Evolutionary conservation across 2,113 vertebrate species (phyloP).

Genomic region (Burhinus oedicnemus): DNA sequence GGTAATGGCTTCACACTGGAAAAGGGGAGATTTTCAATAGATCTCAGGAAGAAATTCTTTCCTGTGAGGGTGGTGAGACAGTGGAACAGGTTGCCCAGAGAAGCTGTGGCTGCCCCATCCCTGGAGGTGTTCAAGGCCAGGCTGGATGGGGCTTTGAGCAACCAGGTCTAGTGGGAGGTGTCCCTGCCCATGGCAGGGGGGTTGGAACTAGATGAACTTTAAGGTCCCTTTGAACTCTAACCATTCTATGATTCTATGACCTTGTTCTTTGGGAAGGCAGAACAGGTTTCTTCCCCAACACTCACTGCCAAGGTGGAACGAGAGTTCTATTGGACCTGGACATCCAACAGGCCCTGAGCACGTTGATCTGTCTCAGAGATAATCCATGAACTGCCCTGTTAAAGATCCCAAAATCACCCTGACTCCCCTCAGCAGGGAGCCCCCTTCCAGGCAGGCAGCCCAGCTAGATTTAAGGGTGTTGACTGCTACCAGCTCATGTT

Average conservation of each 20-base stretch:
- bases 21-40: not conserved
- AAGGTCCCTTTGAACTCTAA: not conserved
- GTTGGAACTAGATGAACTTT: not conserved
- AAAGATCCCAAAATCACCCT: not conserved
- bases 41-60: not conserved
- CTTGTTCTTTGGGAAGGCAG: not conserved
- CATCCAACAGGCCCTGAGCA: not conserved
- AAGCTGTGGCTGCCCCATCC: not conserved
- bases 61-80: not conserved
- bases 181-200: not conserved
- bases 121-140: not conserved
- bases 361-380: not conserved
- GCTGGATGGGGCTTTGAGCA: not conserved
- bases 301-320: not conserved
- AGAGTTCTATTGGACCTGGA: not conserved
- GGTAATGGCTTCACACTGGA: not conserved
- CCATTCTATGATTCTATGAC: not conserved
- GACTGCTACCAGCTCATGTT: not conserved
- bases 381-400: not conserved
- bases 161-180: not conserved
- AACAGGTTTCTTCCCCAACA: not conserved
- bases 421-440: not conserved
- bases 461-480: not conserved
- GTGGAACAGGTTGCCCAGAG: not conserved
- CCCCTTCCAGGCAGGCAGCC: not conserved